Evolutionary conservation across 1,140 invertebrate genomes (phyloP).

Genomic region (Lepidurus packardi): DNA sequence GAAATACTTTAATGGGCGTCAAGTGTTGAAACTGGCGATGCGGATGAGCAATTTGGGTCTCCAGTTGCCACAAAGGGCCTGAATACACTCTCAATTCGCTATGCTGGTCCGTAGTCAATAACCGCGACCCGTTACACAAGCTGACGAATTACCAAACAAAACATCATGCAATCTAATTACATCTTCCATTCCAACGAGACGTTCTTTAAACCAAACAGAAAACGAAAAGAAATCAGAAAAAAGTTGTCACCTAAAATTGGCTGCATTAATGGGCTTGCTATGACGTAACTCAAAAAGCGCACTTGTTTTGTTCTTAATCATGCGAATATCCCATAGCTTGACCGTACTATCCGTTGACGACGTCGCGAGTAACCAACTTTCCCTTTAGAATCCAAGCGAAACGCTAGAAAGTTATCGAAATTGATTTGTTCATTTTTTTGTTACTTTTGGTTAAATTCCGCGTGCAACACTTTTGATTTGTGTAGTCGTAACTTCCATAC

Average conservation of each 20-base stretch:
- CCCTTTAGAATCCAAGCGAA: constrained; percentile 33
- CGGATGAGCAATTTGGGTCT: constrained; percentile 43
- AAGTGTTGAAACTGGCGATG: constrained; percentile 46
- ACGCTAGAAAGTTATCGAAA: background rate
- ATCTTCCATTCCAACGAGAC: background rate
- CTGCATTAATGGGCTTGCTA: constrained; percentile 43
- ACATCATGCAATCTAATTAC: constrained; percentile 20
- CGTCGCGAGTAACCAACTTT: constrained; percentile 43
- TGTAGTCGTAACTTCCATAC: constrained; percentile 39
- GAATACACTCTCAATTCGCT: constrained; percentile 43
- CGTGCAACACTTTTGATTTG: constrained; percentile 43
- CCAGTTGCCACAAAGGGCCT: constrained; percentile 42
- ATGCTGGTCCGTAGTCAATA: constrained; percentile 46
- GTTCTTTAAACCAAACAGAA: background rate
- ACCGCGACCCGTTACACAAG: constrained; percentile 40
- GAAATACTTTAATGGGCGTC: constrained; percentile 46
- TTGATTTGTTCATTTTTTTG: background rate
- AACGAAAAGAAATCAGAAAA: background rate
- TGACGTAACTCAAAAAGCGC: constrained; percentile 40
- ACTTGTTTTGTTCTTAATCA: constrained; percentile 39
- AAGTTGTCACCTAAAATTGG: constrained; percentile 34
- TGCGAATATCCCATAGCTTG: constrained; percentile 44
- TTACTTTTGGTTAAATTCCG: constrained; percentile 41
- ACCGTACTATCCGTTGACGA: constrained; percentile 43
- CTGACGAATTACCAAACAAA: constrained; percentile 5